A percentile compares a stretch with the other conserved stretches of the same genome.
Conservation (phyloP, 2,888 invertebrate genomes). For the Gisinianus flammeolus region DNA sequence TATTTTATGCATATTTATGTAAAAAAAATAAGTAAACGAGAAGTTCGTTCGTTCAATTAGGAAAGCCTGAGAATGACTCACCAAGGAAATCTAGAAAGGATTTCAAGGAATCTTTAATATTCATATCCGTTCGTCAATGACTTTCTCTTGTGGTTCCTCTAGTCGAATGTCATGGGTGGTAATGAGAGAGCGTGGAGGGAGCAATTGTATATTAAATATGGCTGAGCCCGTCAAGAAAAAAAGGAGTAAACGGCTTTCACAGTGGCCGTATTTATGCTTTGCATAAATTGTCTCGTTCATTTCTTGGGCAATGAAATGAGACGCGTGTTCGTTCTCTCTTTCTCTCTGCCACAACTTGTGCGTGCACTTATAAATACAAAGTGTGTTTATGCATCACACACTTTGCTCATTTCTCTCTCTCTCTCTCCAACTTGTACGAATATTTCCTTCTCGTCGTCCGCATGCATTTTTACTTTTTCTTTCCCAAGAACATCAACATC, state of each 20-base stretch:
- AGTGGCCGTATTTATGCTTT: conserved; percentile 29
- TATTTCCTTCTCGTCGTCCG: not conserved
- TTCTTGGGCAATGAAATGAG: conserved; percentile 36
- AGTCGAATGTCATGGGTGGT: not conserved
- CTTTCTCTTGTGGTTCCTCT: not conserved
- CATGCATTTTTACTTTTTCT: too few species aligned
- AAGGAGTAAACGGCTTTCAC: not conserved
- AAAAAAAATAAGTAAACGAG: not conserved
- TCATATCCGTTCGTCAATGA: not conserved
- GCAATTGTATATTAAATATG: conserved; percentile 4
- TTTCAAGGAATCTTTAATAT: conserved; percentile 16
- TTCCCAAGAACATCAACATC: too few species aligned
- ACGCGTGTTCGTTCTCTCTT: conserved; percentile 4
- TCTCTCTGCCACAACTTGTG: too few species aligned
- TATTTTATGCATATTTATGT: not conserved
- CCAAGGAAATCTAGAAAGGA: not conserved
- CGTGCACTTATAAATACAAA: too few species aligned
- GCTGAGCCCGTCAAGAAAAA: not conserved
- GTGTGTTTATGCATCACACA: too few species aligned
- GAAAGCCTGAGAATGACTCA: not conserved
- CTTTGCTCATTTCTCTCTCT: too few species aligned
- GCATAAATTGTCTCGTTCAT: conserved; percentile 39
- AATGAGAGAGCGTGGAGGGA: conserved; percentile 26
- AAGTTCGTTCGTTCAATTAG: not conserved
- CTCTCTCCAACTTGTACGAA: not conserved